phyloP scores from a whole-genome alignment of 2,797 vertebrate species.

The Kryptopterus vitreolus region DNA sequence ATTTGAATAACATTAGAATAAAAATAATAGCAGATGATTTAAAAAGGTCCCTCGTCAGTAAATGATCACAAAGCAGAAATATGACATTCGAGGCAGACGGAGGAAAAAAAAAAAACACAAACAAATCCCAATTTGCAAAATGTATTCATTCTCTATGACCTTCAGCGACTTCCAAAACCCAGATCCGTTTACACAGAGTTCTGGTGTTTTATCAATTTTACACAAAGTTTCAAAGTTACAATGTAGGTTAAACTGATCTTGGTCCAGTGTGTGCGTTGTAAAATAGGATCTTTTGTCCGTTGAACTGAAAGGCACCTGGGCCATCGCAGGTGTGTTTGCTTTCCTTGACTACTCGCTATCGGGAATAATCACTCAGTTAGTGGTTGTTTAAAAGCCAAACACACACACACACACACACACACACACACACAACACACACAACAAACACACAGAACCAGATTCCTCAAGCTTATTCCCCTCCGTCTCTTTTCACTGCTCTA shows the following conservation, averaged over 20 bases:
- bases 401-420: not conserved
- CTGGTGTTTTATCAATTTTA: too few species aligned
- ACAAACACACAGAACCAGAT: conserved; percentile 16
- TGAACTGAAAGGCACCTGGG: not conserved
- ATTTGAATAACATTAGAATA: not conserved
- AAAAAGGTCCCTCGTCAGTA: not conserved
- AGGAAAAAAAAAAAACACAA: not conserved
- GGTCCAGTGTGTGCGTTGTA: not conserved
- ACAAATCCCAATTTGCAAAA: not conserved
- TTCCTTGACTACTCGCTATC: conserved; percentile 2
- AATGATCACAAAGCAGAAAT: not conserved
- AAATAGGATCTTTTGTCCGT: not conserved
- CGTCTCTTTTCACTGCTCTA: conserved; percentile 33
- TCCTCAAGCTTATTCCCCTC: conserved; percentile 33
- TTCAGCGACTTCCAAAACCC: not conserved
- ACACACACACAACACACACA: conserved; percentile 12
- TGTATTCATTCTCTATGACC: not conserved
- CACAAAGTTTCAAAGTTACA: not conserved
- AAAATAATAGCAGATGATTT: not conserved
- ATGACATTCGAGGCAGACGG: not conserved
- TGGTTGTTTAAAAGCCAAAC: conserved; percentile 5
- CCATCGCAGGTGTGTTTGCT: conserved; percentile 28
- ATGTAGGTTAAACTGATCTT: not conserved
- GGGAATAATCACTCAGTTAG: conserved; percentile 9
- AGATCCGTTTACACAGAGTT: too few species aligned